phyloP scores from a whole-genome alignment of 2,888 invertebrate genomes.

The Brachyptera risi region DNA sequence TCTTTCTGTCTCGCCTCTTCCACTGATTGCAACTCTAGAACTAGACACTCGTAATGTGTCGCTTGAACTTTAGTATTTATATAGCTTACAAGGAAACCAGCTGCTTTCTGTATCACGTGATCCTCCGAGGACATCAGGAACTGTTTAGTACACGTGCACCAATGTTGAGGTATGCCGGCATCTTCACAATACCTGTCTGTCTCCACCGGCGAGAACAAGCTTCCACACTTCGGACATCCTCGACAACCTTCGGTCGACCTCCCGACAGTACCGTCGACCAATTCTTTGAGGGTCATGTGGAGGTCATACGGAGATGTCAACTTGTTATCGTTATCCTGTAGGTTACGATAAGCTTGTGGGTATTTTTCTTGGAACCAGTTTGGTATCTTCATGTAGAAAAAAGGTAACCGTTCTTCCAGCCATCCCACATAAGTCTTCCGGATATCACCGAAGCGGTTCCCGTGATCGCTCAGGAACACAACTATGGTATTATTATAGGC shows the following conservation, averaged over 20 bases:
- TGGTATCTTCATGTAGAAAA: constrained; percentile 66
- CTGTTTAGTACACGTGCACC: constrained; percentile 60
- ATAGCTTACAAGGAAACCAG: constrained; percentile 48
- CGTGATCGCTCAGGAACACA: constrained; percentile 74
- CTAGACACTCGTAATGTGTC: constrained; percentile 47
- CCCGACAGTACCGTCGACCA: constrained; percentile 45
- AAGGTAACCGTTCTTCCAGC: constrained; percentile 73
- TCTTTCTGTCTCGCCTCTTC: constrained; percentile 48
- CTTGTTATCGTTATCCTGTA: constrained; percentile 59
- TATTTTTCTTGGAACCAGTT: constrained; percentile 53
- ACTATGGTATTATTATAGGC: constrained; percentile 62
- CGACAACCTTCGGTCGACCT: not conserved
- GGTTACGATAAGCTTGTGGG: constrained; percentile 52
- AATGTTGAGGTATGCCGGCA: constrained; percentile 63
- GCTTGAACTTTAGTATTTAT: constrained; percentile 41
- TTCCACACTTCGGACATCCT: constrained; percentile 60
- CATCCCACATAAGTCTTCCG: constrained; percentile 65
- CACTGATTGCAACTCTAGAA: constrained; percentile 51
- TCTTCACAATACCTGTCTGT: constrained; percentile 63
- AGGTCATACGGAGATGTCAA: constrained; percentile 73
- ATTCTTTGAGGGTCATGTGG: constrained; percentile 64
- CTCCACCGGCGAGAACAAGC: constrained; percentile 56
- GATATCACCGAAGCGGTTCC: constrained; percentile 70
- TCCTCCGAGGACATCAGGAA: constrained; percentile 41
- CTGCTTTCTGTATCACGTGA: constrained; percentile 51